Conservation (phyloP, 2,797 vertebrate genomes). For the Masticophis lateralis region DNA sequence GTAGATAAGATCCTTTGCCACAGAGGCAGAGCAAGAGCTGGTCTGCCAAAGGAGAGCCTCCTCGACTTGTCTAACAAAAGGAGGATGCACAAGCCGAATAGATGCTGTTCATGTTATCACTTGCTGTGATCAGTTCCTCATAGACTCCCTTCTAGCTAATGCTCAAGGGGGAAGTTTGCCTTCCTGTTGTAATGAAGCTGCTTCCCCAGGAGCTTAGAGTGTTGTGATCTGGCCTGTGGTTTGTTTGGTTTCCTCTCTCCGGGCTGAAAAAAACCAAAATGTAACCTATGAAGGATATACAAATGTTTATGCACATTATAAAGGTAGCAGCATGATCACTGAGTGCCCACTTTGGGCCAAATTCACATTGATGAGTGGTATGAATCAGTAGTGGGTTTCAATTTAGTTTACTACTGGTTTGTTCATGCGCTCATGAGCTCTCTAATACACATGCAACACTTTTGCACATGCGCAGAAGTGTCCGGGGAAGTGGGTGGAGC, state of each 20-base stretch:
- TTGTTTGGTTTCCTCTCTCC: constrained; percentile 9
- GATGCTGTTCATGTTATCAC: fast-evolving
- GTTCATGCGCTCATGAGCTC: too few species aligned
- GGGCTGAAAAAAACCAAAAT: not conserved
- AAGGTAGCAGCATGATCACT: not conserved
- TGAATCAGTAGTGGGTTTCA: too few species aligned
- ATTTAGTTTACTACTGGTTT: too few species aligned
- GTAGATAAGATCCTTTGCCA: not conserved
- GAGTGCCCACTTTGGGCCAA: not conserved
- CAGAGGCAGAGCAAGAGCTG: not conserved
- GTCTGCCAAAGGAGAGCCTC: not conserved
- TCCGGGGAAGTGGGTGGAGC: too few species aligned
- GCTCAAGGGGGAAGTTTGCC: not conserved
- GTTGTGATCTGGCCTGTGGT: not conserved
- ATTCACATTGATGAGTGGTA: not conserved
- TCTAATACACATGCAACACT: too few species aligned
- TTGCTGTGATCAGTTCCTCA: fast-evolving
- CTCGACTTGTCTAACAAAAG: too few species aligned
- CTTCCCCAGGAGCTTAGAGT: not conserved
- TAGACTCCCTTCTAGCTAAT: not conserved
- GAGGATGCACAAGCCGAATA: not conserved
- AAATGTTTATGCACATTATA: not conserved
- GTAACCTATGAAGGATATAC: not conserved
- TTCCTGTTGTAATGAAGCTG: constrained; percentile 56
- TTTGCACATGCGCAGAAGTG: too few species aligned